These are phyloP conservation scores for Lophotis ruficrista DNA, from an alignment of 2,113 vertebrate genomes.

Conservation along the genomic window DNA sequence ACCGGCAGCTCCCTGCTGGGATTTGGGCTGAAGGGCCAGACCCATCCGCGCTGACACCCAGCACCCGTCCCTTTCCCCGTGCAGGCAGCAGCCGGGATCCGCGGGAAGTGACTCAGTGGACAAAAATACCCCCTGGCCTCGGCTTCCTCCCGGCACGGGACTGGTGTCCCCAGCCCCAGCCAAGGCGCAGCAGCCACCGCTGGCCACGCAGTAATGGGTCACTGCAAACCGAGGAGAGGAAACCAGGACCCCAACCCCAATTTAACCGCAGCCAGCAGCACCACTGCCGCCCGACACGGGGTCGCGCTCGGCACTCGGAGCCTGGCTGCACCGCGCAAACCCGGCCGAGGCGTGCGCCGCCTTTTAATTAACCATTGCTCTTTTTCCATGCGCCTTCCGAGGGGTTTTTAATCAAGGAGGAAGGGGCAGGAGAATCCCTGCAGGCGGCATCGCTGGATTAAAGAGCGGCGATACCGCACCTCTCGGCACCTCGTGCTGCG, in stretches of 20 bases:
- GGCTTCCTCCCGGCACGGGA: no score
- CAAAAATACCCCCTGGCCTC: no score
- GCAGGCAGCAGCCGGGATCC: not conserved
- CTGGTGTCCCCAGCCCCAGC: no score
- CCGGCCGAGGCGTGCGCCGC: rapidly evolving
- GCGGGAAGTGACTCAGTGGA: no score
- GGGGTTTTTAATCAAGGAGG: not conserved
- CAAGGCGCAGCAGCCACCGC: not conserved
- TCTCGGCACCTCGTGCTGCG: not conserved
- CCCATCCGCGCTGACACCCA: not conserved
- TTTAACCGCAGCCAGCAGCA: rapidly evolving
- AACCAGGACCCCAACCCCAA: not conserved
- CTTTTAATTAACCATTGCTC: not conserved
- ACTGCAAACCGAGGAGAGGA: not conserved
- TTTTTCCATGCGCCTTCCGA: not conserved
- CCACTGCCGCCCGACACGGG: rapidly evolving
- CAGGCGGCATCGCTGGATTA: rapidly evolving
- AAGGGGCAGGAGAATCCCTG: not conserved
- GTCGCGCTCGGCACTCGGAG: rapidly evolving
- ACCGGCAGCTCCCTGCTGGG: not conserved
- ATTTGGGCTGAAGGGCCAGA: not conserved
- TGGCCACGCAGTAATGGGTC: rapidly evolving
- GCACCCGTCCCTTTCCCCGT: not conserved
- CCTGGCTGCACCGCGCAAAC: rapidly evolving
- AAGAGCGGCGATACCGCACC: not conserved